Percentiles rank a stretch among this genome's conserved stretches.
Conservation (phyloP, 2,113 vertebrate genomes). For the Ptyas mucosa region DNA sequence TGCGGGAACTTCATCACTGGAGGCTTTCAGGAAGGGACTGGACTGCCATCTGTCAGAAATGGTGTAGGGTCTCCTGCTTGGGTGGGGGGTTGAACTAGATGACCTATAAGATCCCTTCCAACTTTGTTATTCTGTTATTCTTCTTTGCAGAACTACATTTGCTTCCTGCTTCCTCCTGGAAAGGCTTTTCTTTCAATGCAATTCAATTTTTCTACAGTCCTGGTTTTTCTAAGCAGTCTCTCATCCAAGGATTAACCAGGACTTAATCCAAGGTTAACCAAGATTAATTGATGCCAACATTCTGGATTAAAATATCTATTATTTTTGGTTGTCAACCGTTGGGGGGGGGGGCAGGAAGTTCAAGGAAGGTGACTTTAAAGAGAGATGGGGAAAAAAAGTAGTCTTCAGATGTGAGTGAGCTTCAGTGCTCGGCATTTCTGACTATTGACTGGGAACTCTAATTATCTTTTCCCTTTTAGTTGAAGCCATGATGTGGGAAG, state of each 20-base stretch:
- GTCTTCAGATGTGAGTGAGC: not conserved
- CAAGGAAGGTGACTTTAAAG: too few relatives aligned
- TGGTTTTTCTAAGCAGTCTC: not conserved
- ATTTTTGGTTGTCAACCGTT: not conserved
- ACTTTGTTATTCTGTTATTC: too few relatives aligned
- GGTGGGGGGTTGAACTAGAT: too few relatives aligned
- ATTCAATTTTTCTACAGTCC: not conserved
- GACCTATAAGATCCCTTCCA: too few relatives aligned
- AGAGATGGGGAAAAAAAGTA: not conserved
- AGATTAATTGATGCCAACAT: not conserved
- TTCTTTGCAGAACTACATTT: not conserved
- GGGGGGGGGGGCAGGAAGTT: too few relatives aligned
- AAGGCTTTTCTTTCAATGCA: too few relatives aligned
- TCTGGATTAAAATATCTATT: not conserved
- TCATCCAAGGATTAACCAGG: not conserved
- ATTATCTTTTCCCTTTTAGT: not conserved
- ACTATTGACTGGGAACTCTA: not conserved
- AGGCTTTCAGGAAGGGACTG: too few relatives aligned
- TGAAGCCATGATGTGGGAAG: not conserved
- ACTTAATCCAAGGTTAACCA: not conserved
- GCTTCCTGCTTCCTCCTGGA: not conserved
- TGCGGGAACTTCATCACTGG: too few relatives aligned
- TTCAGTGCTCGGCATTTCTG: not conserved
- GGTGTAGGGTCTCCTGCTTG: too few relatives aligned
- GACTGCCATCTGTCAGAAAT: too few relatives aligned